Evolutionary conservation across 2,113 vertebrate genomes (phyloP).

Genomic region (Cephalopholis sonnerati): DNA sequence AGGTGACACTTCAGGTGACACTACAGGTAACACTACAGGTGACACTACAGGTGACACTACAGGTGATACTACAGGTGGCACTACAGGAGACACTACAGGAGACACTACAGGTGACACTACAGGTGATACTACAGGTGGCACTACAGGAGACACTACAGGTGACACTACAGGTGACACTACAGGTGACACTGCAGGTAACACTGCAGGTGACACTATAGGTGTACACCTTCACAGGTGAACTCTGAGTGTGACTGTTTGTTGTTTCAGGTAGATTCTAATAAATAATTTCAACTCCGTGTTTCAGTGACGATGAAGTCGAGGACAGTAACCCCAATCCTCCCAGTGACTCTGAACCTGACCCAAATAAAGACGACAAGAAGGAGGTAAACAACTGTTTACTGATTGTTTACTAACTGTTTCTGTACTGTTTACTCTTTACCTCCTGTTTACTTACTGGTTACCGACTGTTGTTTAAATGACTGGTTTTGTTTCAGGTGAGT

Average conservation of each 20-base stretch:
- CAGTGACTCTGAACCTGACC: conserved; percentile 88
- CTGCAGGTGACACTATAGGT: neutral
- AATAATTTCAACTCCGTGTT: conserved; percentile 71
- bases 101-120: neutral
- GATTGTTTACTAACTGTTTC: neutral
- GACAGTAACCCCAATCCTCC: conserved; percentile 86
- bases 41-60: neutral
- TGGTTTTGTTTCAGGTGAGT: conserved; percentile 61
- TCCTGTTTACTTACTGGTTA: neutral
- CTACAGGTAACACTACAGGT: neutral
- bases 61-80: neutral
- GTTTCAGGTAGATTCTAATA: neutral
- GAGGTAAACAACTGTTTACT: conserved; percentile 84
- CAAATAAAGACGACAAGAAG: conserved; percentile 92
- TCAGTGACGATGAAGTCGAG: conserved; percentile 93
- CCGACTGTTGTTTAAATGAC: neutral
- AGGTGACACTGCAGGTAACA: neutral
- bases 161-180: neutral
- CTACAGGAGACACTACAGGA: neutral
- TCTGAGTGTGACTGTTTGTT: no score
- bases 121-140: neutral
- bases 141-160: neutral
- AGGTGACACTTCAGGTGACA: neutral
- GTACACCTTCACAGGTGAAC: neutral
- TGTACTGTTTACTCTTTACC: neutral